Conservation (phyloP, 1,140 invertebrate species). For the Pararge aegeria region DNA sequence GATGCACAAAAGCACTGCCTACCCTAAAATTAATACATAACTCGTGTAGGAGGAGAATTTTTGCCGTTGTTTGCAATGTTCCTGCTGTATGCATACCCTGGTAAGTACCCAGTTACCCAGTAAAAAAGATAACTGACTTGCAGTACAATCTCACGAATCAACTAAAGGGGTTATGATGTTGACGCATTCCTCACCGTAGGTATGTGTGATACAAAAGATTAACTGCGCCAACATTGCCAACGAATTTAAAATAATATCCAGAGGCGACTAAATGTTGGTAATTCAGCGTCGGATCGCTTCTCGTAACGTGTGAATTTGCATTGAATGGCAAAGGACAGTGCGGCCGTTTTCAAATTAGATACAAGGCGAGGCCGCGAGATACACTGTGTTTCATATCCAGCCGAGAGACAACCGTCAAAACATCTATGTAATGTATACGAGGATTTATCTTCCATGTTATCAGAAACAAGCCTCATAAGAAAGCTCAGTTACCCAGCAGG, state of each 20-base stretch:
- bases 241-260: constrained; percentile 58
- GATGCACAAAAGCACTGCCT: no score
- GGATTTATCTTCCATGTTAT: not conserved
- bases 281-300: constrained; percentile 69
- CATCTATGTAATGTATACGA: not conserved
- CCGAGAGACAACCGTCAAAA: constrained; percentile 6
- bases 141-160: no score
- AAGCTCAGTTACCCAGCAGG: no score
- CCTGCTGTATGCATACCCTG: no score
- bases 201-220: not conserved
- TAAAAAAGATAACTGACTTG: no score
- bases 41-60: no score
- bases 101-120: no score
- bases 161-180: no score
- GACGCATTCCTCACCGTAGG: no score
- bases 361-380: constrained; percentile 42
- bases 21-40: no score
- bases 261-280: constrained; percentile 76
- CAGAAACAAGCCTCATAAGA: not conserved
- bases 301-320: constrained; percentile 74
- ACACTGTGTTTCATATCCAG: constrained; percentile 24
- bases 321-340: constrained; percentile 72
- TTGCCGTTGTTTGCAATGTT: no score
- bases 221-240: constrained; percentile 1
- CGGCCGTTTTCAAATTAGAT: constrained; percentile 57